phyloP scores from a whole-genome alignment of 2,113 vertebrate genomes.

The Blennius ocellaris region DNA sequence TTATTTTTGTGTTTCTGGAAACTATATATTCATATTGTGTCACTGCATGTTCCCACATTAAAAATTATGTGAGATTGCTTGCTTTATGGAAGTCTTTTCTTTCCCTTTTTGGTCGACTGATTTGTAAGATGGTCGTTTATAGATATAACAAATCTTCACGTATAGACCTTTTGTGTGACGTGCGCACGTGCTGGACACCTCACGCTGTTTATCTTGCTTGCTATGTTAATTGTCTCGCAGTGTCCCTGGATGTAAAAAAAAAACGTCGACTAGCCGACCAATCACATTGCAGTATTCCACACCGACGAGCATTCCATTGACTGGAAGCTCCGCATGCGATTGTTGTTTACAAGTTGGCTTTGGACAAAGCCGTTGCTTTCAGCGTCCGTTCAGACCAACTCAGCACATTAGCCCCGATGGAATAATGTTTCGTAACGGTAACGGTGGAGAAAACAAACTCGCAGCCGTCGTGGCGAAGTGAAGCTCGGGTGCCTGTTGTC shows the following conservation, averaged over 20 bases:
- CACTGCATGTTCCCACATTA: too few species aligned
- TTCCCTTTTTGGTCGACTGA: too few species aligned
- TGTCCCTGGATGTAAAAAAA: neutral
- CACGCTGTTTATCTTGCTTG: too few species aligned
- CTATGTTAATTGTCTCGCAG: neutral
- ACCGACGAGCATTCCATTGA: constrained; percentile 69
- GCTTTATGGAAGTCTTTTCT: too few species aligned
- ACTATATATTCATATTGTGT: too few species aligned
- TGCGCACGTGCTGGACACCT: too few species aligned
- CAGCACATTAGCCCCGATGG: neutral
- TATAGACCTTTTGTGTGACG: too few species aligned
- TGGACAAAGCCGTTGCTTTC: neutral
- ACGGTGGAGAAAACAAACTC: neutral
- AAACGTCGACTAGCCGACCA: constrained; percentile 31
- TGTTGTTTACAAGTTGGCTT: constrained; percentile 69
- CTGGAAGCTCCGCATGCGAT: constrained; percentile 32
- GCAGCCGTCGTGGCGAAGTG: neutral
- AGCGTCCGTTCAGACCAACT: neutral
- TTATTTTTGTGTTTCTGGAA: too few species aligned
- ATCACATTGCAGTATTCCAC: constrained; percentile 40
- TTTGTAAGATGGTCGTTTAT: too few species aligned
- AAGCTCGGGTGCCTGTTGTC: neutral
- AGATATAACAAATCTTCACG: too few species aligned
- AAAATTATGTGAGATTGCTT: too few species aligned
- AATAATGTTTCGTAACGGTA: neutral